Evolutionary conservation across 2,113 vertebrate species (phyloP).

Genomic region (Taxidea taxus): DNA sequence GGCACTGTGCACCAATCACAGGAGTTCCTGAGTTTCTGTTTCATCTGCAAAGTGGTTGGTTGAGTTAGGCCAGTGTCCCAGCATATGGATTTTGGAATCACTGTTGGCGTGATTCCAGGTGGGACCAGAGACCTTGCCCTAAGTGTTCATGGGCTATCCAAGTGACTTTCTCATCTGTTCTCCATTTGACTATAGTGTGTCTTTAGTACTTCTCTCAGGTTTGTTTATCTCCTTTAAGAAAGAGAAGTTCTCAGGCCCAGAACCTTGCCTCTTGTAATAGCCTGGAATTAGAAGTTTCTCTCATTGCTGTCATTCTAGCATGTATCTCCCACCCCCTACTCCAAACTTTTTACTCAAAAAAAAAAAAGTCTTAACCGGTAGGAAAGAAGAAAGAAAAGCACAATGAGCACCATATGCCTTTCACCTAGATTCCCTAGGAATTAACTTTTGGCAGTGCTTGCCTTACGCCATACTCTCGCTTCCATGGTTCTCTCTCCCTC

Average conservation of each 20-base stretch:
- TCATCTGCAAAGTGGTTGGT: background rate
- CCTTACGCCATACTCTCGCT: background rate
- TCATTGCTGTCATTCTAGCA: background rate
- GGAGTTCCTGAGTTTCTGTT: background rate
- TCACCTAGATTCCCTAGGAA: background rate
- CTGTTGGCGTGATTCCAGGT: accelerated
- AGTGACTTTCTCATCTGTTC: background rate
- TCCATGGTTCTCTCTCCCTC: background rate
- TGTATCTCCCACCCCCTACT: background rate
- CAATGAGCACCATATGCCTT: accelerated
- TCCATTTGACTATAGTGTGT: background rate
- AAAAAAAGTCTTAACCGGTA: background rate
- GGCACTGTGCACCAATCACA: background rate
- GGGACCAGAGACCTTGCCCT: background rate
- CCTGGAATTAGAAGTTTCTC: background rate
- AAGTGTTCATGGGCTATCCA: accelerated
- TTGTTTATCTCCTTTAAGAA: background rate
- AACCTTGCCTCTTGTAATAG: background rate
- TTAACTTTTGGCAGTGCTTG: accelerated
- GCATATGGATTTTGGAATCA: accelerated
- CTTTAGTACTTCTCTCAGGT: background rate
- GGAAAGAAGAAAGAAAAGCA: background rate
- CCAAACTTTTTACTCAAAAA: background rate
- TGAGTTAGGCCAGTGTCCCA: background rate
- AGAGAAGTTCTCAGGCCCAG: background rate